A percentile compares a stretch with the other conserved stretches of the same genome.
These are phyloP conservation scores for Saccostrea glomerata DNA, from an alignment of 1,140 invertebrate species.

Conservation along the genomic window DNA sequence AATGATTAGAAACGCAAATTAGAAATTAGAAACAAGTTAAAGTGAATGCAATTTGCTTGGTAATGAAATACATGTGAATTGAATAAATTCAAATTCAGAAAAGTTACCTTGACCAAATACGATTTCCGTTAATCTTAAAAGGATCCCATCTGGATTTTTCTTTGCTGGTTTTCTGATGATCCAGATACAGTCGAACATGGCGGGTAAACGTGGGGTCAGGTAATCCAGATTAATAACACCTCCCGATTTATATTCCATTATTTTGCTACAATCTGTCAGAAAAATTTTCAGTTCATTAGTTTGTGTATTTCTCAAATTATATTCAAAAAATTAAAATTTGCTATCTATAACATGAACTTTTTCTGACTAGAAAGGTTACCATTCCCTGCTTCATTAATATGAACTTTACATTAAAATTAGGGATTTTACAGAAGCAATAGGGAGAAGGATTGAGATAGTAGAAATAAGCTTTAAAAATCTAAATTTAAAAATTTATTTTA, in stretches of 20 bases:
- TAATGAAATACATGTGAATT: background rate
- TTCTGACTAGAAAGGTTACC: no score
- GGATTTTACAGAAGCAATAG: no score
- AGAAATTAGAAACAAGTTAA: background rate
- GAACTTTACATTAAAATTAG: no score
- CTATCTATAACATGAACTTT: no score
- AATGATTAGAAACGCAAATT: background rate
- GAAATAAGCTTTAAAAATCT: no score
- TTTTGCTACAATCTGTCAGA: conserved; percentile 68
- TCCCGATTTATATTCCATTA: conserved; percentile 59
- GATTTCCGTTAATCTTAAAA: conserved; percentile 68
- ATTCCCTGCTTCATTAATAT: no score
- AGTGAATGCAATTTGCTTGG: background rate
- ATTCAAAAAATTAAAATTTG: no score
- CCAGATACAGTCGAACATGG: conserved; percentile 74
- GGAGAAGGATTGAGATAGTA: no score
- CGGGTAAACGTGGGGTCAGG: conserved; percentile 48
- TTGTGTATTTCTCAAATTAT: no score
- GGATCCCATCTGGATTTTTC: conserved; percentile 67
- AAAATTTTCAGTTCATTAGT: no score
- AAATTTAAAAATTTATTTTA: no score
- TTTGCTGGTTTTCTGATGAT: conserved; percentile 67
- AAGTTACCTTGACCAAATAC: conserved; percentile 70
- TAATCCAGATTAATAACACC: conserved; percentile 65
- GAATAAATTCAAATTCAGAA: background rate